These are phyloP conservation scores for Scotopteryx bipunctaria DNA, from an alignment of 2,888 invertebrate species.

Conservation along the genomic window DNA sequence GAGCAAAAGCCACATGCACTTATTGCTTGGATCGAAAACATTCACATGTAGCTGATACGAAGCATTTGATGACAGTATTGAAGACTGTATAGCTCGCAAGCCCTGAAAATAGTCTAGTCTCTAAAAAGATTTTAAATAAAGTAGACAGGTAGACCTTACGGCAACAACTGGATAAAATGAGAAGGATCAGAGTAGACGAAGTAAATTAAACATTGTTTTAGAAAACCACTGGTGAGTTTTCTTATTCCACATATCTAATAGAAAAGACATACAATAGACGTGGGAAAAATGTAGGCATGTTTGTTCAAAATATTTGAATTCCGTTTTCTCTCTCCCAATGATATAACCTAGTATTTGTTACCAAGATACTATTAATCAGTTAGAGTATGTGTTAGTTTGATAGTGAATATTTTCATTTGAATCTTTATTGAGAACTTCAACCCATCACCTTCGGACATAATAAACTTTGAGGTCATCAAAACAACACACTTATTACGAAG, in stretches of 20 bases:
- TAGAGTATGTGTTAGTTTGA: no score
- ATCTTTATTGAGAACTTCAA: background rate
- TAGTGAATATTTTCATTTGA: no score
- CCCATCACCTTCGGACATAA: slow-evolving; percentile 7
- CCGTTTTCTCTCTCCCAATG: background rate
- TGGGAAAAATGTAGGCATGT: slow-evolving; percentile 16
- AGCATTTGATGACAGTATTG: background rate
- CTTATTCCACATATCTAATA: slow-evolving; percentile 14
- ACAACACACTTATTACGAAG: slow-evolving; percentile 2
- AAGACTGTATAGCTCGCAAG: no score
- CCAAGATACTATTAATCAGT: no score
- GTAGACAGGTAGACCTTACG: background rate
- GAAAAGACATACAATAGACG: slow-evolving; percentile 11
- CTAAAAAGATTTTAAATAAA: background rate
- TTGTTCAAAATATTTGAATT: slow-evolving; percentile 9
- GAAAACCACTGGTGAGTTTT: slow-evolving; percentile 8
- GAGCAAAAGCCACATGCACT: no score
- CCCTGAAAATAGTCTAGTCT: background rate
- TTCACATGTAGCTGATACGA: background rate
- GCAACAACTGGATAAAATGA: slow-evolving; percentile 4
- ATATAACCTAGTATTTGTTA: background rate
- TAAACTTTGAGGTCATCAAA: slow-evolving; percentile 11
- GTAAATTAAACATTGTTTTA: slow-evolving; percentile 19
- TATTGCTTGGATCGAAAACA: background rate
- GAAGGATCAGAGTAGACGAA: background rate